phyloP scores from a whole-genome alignment of 2,888 invertebrate genomes.

The Branchipolynoe longqiensis region DNA sequence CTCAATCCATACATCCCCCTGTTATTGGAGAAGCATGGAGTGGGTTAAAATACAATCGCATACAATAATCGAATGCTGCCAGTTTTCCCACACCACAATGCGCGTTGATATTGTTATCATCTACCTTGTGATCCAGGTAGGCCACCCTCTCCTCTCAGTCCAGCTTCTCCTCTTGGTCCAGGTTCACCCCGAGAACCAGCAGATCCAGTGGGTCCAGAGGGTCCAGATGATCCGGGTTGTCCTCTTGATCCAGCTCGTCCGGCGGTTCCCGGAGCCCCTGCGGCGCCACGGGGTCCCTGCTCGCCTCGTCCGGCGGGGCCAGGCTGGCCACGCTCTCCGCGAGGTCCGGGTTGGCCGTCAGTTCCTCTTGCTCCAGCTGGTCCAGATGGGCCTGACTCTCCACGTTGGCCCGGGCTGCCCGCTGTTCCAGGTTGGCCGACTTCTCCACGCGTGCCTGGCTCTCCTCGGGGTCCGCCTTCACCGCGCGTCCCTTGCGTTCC shows the following conservation, averaged over 20 bases:
- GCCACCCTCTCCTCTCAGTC: constrained; percentile 53
- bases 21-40: too few relatives aligned
- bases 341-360: constrained; percentile 70
- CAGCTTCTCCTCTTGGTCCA: constrained; percentile 16
- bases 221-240: constrained; percentile 60
- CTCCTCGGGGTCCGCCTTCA: constrained; percentile 59
- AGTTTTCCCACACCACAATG: too few relatives aligned
- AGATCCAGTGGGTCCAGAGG: constrained; percentile 61
- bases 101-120: neutral
- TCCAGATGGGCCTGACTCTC: constrained; percentile 61
- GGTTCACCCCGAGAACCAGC: constrained; percentile 60
- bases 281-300: constrained; percentile 60
- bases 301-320: constrained; percentile 61
- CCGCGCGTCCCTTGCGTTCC: constrained; percentile 55
- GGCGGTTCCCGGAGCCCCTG: constrained; percentile 62
- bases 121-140: constrained; percentile 60
- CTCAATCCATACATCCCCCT: too few relatives aligned
- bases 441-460: constrained; percentile 63
- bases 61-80: too few relatives aligned
- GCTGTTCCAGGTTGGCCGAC: constrained; percentile 60
- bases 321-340: constrained; percentile 60
- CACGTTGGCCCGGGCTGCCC: constrained; percentile 48
- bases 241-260: constrained; percentile 65
- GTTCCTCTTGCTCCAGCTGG: constrained; percentile 75
- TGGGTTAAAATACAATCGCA: too few relatives aligned